Evolutionary conservation across 1,140 invertebrate species (phyloP), one percentile per base, ranked within the genome.

Genomic region (Heliconius hermathena): DNA sequence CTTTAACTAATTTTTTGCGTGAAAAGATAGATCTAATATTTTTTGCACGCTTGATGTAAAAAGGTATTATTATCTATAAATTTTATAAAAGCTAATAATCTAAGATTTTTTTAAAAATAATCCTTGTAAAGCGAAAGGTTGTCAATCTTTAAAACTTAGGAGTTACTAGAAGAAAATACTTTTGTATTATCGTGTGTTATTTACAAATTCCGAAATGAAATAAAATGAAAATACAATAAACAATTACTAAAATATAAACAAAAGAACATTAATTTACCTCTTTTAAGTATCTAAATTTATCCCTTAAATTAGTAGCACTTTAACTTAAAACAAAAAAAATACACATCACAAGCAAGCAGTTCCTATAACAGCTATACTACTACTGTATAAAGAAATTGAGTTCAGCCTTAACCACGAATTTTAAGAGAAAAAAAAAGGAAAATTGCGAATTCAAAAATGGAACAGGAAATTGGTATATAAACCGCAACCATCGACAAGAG

Each of bases 391-490:
- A 66, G 26, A 13, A 13, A 66, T 16, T 1, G 3, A 11, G 9
- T 66, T 4, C 8, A 66, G 26, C 0, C 26, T 29, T 66, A 66
- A 29, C 11, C 60, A 66, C 60, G 20, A 57, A 57, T 22, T 57
- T 57, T 16, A 29, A 29, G 26, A 29, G 26, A 74, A 9, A 76
- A 70, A n/a, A 70, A 76, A 70, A 76, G 26, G 18, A 46, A n/a
- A 72, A 72, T 20, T 22, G 18, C 41, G 6, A 76, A 76, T 76
- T 76, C 36, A 76, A 76, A 76, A 76, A 76, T 76, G 54, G 74
- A 76, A 76, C 74, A 76, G n/a, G 38, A 49, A 70, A 66, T 76
- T 20, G 60, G 36, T 49, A 76, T 76, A 76, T 71, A 76, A 76
- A 76, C 74, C 74, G 74, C 74, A 76, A 70, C 74, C 74, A 76